Conservation (phyloP, 2,888 invertebrate species). For the Steinernema carpocapsae region DNA sequence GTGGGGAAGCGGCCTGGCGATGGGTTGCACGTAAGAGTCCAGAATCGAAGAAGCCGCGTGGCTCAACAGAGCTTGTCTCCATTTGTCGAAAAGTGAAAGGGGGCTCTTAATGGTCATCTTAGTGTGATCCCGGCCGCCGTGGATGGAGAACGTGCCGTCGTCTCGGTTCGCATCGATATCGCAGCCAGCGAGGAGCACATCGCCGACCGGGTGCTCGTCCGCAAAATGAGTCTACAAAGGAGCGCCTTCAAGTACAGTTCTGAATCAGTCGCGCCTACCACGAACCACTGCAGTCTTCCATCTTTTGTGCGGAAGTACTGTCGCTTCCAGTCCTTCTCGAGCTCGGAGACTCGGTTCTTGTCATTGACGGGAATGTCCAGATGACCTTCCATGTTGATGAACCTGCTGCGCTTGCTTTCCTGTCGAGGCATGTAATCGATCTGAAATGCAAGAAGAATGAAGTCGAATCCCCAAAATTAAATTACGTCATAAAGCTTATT, state of each 20-base stretch:
- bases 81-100: conserved; percentile 68
- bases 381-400: conserved; percentile 73
- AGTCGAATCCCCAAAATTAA: not conserved
- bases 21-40: conserved; percentile 73
- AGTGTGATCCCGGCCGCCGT: conserved; percentile 59
- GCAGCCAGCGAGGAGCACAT: conserved; percentile 62
- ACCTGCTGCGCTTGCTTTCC: conserved; percentile 63
- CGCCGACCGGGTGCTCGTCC: conserved; percentile 65
- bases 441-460: conserved; percentile 40
- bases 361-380: conserved; percentile 70
- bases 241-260: not conserved
- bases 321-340: conserved; percentile 74
- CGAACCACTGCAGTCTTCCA: conserved; percentile 73
- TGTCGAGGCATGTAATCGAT: conserved; percentile 64
- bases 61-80: conserved; percentile 73
- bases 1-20: conserved; percentile 67
- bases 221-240: conserved; percentile 62
- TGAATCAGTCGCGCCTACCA: conserved; percentile 66
- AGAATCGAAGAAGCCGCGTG: conserved; percentile 71
- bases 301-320: conserved; percentile 73
- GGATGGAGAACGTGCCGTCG: conserved; percentile 60
- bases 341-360: conserved; percentile 70
- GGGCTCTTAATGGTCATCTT: conserved; percentile 56
- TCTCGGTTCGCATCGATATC: conserved; percentile 62
- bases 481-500: conserved; percentile 51